Evolutionary conservation across 2,113 vertebrate genomes (phyloP), one percentile per base, ranked within the genome.

Genomic region (Tor tambroides): DNA sequence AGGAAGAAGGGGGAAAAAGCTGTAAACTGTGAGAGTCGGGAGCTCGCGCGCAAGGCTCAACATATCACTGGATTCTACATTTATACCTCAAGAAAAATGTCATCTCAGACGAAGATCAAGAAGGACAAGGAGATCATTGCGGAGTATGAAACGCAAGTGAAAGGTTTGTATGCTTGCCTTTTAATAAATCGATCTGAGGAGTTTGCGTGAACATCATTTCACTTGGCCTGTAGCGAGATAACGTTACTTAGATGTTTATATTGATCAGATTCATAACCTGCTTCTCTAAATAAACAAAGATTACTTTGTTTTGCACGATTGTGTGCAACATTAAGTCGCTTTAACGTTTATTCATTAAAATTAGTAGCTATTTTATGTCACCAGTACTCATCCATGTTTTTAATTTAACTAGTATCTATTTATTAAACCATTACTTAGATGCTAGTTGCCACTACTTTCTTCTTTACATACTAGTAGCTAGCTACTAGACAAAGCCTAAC

Each of bases 81-180:
- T 71, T 26, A 79, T 92, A 90, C 85, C 91, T 87, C 65, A 91
- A 85, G 91, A 93, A 95, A 91, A 91, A 98, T 98, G 97, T 97
- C 97, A 92, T 96, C 96, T 91, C 97, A 97, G 91, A 95, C 95
- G 88, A 97, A 96, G 96, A 96, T 96, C 93, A 98, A 97, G 96
- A 98, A 98, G 95, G 97, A 98, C 96, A 98, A 98, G 96, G 97
- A 98, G 93, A 98, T 98, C 93, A 98, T 97, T 82, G 96, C 96
- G 0, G 97, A 98, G 89, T 98, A 98, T 94, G 97, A 98, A 93
- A 97, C 97, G 87, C 97, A 98, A 95, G 97, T 98, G 85, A 98
- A 98, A 97, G 97, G 97, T 98, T 75, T 26, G 90, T 89, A 35
- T 35, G 23, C 26, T 63, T 43, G 28, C 38, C 11, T 85, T 5